phyloP scores from a whole-genome alignment of 2,888 invertebrate genomes.

The Theristus sp. region DNA sequence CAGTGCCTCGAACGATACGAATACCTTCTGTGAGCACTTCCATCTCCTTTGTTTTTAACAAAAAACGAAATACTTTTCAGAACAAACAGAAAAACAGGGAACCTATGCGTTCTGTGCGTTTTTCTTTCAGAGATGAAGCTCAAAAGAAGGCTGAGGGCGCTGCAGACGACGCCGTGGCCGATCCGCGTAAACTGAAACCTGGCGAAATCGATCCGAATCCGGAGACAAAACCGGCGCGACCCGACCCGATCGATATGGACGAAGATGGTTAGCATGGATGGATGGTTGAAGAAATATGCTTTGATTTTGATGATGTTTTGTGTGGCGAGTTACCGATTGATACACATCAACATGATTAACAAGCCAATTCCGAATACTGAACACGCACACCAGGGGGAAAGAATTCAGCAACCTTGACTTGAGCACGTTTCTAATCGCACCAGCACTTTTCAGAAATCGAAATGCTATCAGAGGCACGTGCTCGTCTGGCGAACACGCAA shows the following conservation, averaged over 20 bases:
- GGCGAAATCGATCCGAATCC: constrained; percentile 99
- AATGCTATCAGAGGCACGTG: constrained; percentile 96
- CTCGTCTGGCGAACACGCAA: constrained; percentile 86
- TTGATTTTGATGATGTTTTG: too few relatives aligned
- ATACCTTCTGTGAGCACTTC: constrained; percentile 47
- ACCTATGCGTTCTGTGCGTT: neutral
- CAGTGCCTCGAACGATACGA: constrained; percentile 96
- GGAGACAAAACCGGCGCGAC: constrained; percentile 94
- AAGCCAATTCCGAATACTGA: too few relatives aligned
- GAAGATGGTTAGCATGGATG: constrained; percentile 83
- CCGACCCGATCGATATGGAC: constrained; percentile 99
- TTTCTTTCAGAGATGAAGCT: constrained; percentile 62
- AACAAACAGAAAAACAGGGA: constrained; percentile 23
- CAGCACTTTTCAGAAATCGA: constrained; percentile 74
- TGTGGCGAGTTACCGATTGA: too few relatives aligned
- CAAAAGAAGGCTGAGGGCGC: constrained; percentile 78
- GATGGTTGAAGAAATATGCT: too few relatives aligned
- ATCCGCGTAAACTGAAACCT: constrained; percentile 87
- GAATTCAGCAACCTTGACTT: too few relatives aligned
- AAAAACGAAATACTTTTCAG: constrained; percentile 4
- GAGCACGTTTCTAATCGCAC: too few relatives aligned
- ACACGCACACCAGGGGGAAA: too few relatives aligned
- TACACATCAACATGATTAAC: too few relatives aligned
- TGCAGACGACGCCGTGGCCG: constrained; percentile 57
- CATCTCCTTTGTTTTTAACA: neutral